phyloP scores from a whole-genome alignment of 2,888 invertebrate genomes.

The Phyllotreta striolata region DNA sequence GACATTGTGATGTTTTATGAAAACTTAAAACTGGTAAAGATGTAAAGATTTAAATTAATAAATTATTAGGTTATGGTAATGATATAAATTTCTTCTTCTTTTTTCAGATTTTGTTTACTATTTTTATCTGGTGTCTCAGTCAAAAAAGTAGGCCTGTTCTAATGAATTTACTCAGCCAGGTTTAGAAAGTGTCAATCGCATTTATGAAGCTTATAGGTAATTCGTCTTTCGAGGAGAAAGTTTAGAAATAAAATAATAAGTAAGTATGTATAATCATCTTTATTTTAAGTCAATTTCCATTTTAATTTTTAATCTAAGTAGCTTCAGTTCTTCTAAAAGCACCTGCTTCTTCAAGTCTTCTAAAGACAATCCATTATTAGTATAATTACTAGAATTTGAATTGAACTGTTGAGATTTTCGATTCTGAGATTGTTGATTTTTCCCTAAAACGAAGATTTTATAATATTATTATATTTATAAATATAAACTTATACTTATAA shows the following conservation, averaged over 20 bases:
- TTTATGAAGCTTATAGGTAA: no score
- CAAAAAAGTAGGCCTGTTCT: no score
- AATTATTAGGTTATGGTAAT: no score
- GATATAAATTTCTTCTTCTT: background rate
- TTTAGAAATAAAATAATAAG: no score
- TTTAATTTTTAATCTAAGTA: slow-evolving; percentile 24
- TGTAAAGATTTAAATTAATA: no score
- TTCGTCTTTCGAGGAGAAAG: no score
- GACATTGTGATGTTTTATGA: background rate
- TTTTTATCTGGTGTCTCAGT: background rate
- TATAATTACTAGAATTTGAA: background rate
- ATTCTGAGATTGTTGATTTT: background rate
- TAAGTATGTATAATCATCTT: no score
- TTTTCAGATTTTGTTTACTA: background rate
- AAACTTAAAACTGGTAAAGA: no score
- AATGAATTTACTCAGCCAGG: no score
- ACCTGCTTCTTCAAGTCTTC: slow-evolving; percentile 26
- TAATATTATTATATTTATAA: background rate
- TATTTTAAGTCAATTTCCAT: slow-evolving; percentile 5
- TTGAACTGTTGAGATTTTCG: background rate
- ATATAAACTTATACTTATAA: no score
- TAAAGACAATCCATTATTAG: slow-evolving; percentile 10
- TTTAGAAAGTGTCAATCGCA: no score
- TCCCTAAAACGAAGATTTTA: slow-evolving; percentile 6
- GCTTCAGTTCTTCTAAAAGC: slow-evolving; percentile 28